These are phyloP conservation scores for Tetramorium parvispinum DNA, from an alignment of 1,140 invertebrate species.

Conservation along the genomic window DNA sequence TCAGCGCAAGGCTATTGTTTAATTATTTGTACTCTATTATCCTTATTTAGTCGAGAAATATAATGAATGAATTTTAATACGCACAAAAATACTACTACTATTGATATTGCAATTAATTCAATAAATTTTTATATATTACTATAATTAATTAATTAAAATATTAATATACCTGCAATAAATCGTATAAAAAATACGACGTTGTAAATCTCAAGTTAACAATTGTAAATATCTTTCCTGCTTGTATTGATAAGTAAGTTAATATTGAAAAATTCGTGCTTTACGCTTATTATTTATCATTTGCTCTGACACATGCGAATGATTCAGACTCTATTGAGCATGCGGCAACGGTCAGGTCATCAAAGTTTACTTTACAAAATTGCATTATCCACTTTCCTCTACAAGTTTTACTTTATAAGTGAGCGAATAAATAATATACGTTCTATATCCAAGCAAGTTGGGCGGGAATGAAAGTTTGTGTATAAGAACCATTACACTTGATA, in stretches of 20 bases:
- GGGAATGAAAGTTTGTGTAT: constrained; percentile 22
- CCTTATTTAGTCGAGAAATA: background rate
- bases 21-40: constrained; percentile 8
- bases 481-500: background rate
- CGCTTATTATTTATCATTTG: constrained; percentile 14
- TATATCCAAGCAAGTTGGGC: background rate
- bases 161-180: background rate
- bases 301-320: constrained; percentile 2
- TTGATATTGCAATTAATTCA: background rate
- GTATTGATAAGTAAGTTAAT: background rate
- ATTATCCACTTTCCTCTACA: constrained; percentile 19
- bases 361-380: constrained; percentile 57
- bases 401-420: background rate
- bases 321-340: background rate
- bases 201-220: background rate
- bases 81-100: background rate
- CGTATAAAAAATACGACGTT: background rate
- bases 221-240: background rate
- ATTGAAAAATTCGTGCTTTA: background rate
- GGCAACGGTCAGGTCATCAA: constrained; percentile 2
- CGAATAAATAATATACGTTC: background rate
- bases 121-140: background rate
- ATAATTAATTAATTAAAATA: background rate
- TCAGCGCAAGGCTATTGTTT: background rate
- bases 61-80: background rate